Conservation (phyloP, 2,888 invertebrate species). For the Mythimna ferrago region DNA sequence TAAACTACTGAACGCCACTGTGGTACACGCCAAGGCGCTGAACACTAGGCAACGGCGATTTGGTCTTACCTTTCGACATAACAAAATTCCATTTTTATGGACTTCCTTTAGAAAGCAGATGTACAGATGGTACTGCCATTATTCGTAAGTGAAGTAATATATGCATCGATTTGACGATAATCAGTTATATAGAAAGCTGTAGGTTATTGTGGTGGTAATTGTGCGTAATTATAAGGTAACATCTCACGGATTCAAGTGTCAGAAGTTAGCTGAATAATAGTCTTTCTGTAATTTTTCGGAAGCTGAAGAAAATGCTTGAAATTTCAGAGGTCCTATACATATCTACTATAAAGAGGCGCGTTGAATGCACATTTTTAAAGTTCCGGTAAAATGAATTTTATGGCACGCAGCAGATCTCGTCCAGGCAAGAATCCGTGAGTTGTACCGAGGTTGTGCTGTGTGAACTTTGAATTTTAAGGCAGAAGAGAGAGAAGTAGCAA, state of each 20-base stretch:
- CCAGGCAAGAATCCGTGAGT: background rate
- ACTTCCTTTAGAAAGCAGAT: conserved; percentile 12
- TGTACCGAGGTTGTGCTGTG: background rate
- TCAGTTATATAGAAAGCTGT: conserved; percentile 2
- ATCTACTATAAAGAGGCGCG: too few species aligned
- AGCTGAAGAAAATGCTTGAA: background rate
- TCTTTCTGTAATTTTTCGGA: background rate
- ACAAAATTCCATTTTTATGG: conserved; percentile 16
- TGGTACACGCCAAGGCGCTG: background rate
- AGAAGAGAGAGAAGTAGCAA: background rate
- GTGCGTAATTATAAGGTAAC: conserved; percentile 2
- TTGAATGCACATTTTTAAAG: background rate
- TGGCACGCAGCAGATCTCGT: background rate
- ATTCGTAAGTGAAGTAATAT: conserved; percentile 23
- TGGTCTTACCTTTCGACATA: conserved; percentile 3
- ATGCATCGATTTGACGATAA: background rate
- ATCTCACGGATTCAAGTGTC: background rate
- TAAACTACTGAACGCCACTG: background rate
- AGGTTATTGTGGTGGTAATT: background rate
- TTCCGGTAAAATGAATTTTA: background rate
- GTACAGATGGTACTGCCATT: conserved; percentile 17
- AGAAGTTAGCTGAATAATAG: background rate
- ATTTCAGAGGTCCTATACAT: background rate
- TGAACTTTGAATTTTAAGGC: conserved; percentile 7
- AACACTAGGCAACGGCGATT: background rate